Evolutionary conservation across 1,140 invertebrate genomes (phyloP), one percentile per base, ranked within the genome.

Genomic region (Oedothorax gibbosus): DNA sequence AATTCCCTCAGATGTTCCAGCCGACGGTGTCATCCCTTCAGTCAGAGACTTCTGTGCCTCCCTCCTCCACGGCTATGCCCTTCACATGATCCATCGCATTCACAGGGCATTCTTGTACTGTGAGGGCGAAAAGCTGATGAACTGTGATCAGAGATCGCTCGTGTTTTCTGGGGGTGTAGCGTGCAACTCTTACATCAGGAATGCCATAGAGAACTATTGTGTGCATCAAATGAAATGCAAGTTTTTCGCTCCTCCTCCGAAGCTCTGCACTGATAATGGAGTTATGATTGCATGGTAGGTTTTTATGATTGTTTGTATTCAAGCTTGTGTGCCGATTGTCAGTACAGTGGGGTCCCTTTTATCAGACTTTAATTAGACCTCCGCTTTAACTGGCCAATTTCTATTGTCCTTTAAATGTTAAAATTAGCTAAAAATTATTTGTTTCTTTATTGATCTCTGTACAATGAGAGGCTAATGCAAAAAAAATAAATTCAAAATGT

Each of bases 101-200:
- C 94, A 97, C 88, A 92, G 96, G 87, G 97, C 94, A 12, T 93
- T 98, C 87, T 90, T 94, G 87, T 98, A 60, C 18, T 82, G 77
- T 86, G 64, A 87, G 77, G 8, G 15, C 7, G 71, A 86, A 57
- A 56, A 77, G 64, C 56, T 85, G 6, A 64, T 83, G 12, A 8
- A 57, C 35, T 7, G 35, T 54, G 12, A 73, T 14, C 20, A 69
- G 64, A 56, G 76, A 79, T 57, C 10, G 35, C 77, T 92, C 87
- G 95, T 98, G 50, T 92, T 99, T 1, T 98, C 97, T 69, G 98
- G 98, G 18, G 98, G 98, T 73, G 98, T 98, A 12, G 98, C 98
- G 7, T 95, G 96, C 88, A 99, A 99, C 90, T 91, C 94, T 89
- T 96, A 94, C 88, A 94, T 99, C 18, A 92, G 93, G 69, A 90